phyloP scores from a whole-genome alignment of 2,797 vertebrate genomes.

The Nannoperca obscura region DNA sequence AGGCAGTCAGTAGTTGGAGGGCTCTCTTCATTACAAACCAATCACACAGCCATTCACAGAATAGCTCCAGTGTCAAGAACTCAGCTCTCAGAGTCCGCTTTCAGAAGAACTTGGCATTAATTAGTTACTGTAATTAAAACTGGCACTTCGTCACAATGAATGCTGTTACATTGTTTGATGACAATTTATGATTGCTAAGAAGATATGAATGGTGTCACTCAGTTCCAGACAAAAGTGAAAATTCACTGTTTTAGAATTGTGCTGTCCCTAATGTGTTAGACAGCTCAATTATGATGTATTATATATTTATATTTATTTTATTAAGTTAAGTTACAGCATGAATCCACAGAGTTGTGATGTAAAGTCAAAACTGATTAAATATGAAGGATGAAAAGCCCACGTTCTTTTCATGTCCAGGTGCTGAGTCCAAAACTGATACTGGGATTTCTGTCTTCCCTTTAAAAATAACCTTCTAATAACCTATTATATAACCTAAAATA shows the following conservation, averaged over 20 bases:
- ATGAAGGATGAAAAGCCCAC: slow-evolving; percentile 7
- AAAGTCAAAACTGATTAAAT: slow-evolving; percentile 23
- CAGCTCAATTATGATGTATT: slow-evolving; percentile 14
- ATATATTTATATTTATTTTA: slow-evolving; percentile 1
- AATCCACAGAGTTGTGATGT: background rate
- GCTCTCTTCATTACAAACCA: slow-evolving; percentile 74
- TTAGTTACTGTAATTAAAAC: slow-evolving; percentile 72
- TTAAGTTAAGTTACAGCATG: slow-evolving; percentile 2
- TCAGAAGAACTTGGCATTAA: slow-evolving; percentile 57
- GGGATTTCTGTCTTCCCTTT: background rate
- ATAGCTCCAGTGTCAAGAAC: slow-evolving; percentile 63
- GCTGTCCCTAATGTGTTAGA: slow-evolving; percentile 15
- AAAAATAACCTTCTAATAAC: background rate
- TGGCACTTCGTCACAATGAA: slow-evolving; percentile 55
- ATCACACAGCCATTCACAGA: slow-evolving; percentile 70
- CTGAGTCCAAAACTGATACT: background rate
- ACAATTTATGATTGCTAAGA: slow-evolving; percentile 45
- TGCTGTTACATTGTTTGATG: slow-evolving; percentile 54
- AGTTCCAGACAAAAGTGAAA: slow-evolving; percentile 11
- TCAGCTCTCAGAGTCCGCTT: slow-evolving; percentile 45
- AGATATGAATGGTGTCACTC: slow-evolving; percentile 41
- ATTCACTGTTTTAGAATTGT: slow-evolving; percentile 1
- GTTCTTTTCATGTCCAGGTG: slow-evolving; percentile 1
- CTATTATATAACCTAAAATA: background rate
- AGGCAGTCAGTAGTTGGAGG: slow-evolving; percentile 62